phyloP scores from a whole-genome alignment of 2,888 invertebrate species.

The Serrognathus titanus region DNA sequence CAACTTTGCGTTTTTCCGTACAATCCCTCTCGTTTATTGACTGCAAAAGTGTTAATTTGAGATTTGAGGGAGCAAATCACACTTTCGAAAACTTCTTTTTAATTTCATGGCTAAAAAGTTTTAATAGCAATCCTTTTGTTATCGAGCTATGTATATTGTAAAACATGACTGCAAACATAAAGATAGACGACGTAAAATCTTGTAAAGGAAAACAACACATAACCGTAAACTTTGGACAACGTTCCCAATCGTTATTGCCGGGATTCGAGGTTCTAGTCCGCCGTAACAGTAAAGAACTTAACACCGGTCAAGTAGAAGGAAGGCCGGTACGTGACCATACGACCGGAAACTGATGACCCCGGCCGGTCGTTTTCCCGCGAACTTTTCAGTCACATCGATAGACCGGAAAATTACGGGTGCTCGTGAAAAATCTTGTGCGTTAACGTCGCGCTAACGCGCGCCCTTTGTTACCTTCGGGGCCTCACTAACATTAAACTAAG shows the following conservation, averaged over 20 bases:
- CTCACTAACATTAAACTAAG: background rate
- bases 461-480: no score
- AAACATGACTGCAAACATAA: no score
- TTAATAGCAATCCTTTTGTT: no score
- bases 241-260: background rate
- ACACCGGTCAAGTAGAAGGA: background rate
- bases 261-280: background rate
- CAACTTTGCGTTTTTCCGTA: no score
- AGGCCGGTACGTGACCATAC: constrained; percentile 2
- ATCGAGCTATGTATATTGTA: no score
- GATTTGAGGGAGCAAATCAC: no score
- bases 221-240: constrained; percentile 17
- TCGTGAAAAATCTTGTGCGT: background rate
- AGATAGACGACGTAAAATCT: no score
- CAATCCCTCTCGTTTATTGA: no score
- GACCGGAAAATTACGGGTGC: constrained; percentile 19
- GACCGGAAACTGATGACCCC: constrained; percentile 8
- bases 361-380: constrained; percentile 1
- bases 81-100: no score
- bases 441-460: no score
- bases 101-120: no score
- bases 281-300: constrained; percentile 2
- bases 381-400: constrained; percentile 16
- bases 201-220: constrained; percentile 7
- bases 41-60: no score